Percentiles rank a stretch among this genome's conserved stretches.
phyloP scores from a whole-genome alignment of 2,888 invertebrate species.

The Trileptium ribeirensis region DNA sequence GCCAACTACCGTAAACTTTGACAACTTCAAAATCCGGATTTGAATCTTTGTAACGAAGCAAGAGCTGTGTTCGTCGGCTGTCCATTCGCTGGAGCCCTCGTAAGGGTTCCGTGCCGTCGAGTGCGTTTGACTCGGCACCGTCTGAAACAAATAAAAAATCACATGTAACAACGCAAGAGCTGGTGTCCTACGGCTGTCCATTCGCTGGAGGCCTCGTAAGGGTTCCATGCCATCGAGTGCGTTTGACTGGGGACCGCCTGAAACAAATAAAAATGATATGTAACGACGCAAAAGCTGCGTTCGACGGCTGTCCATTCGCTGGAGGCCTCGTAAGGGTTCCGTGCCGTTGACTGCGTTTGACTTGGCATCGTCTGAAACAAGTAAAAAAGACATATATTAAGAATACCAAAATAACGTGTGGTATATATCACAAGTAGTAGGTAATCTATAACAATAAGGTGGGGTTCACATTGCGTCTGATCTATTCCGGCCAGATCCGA shows the following conservation, averaged over 20 bases:
- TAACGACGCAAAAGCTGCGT: slow-evolving; percentile 82
- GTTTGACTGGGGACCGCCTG: no score
- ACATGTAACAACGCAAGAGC: slow-evolving; percentile 87
- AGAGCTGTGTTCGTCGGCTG: slow-evolving; percentile 62
- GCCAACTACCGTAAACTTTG: slow-evolving; percentile 83
- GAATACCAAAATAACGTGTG: no score
- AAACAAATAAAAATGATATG: no score
- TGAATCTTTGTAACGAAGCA: slow-evolving; percentile 69
- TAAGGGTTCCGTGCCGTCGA: neutral
- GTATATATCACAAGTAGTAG: no score
- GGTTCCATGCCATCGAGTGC: no score
- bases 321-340: neutral
- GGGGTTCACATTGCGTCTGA: no score
- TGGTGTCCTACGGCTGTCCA: slow-evolving; percentile 55
- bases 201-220: neutral
- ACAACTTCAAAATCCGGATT: slow-evolving; percentile 72
- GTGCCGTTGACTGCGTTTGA: no score
- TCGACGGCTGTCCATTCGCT: neutral
- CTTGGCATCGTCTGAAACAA: no score
- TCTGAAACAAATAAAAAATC: no score
- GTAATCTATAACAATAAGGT: no score
- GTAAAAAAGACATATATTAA: no score
- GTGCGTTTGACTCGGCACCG: neutral
- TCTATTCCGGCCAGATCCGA: no score
- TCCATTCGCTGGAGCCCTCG: neutral